These are phyloP conservation scores for Ceratotherium simum DNA, from an alignment of 2,113 vertebrate genomes.

Conservation along the genomic window DNA sequence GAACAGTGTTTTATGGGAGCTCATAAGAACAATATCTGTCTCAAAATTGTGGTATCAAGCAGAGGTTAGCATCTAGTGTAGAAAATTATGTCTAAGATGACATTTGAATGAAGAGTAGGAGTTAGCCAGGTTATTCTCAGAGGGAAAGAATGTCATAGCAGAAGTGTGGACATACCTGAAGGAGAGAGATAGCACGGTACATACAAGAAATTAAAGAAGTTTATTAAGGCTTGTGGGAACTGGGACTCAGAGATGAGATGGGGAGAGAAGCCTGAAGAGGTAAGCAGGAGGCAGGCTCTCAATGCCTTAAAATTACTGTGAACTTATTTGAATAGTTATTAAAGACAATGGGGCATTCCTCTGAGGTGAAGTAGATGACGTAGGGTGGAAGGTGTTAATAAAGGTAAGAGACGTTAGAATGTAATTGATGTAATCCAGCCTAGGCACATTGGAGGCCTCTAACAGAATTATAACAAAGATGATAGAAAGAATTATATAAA, in stretches of 20 bases:
- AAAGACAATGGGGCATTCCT: neutral
- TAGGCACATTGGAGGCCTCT: neutral
- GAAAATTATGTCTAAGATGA: neutral
- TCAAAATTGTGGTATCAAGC: neutral
- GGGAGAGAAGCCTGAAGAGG: neutral
- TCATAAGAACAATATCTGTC: conserved; percentile 54
- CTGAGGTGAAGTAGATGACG: neutral
- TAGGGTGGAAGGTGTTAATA: neutral
- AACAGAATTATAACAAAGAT: neutral
- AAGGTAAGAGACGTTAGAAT: neutral
- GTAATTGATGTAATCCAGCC: neutral
- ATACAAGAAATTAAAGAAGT: neutral
- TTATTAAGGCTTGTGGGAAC: neutral
- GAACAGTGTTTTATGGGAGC: neutral
- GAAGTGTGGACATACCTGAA: neutral
- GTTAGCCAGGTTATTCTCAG: neutral
- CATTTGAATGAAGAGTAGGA: conserved; percentile 26
- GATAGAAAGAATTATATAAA: neutral
- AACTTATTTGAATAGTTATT: neutral
- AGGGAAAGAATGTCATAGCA: neutral
- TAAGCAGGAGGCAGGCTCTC: neutral
- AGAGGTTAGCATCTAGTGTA: neutral
- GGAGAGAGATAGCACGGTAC: neutral
- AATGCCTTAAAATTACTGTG: neutral
- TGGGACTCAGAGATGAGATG: neutral